Conservation (phyloP, 2,888 invertebrate species). For the Phyllotreta striolata region DNA sequence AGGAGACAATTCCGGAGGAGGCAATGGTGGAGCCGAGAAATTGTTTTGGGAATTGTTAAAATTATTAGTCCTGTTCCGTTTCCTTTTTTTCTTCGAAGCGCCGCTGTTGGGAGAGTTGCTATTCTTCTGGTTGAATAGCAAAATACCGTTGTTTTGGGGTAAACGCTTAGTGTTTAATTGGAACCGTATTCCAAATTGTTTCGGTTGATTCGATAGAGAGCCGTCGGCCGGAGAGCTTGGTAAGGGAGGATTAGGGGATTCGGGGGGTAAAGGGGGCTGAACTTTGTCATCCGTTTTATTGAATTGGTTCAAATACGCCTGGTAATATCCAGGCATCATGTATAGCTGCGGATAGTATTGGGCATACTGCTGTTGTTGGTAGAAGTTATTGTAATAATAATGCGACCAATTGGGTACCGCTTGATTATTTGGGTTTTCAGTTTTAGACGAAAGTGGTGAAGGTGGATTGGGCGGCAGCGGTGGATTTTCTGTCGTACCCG, state of each 20-base stretch:
- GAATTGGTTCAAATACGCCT: conserved; percentile 48
- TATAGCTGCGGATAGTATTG: conserved; percentile 64
- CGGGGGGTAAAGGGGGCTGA: conserved; percentile 67
- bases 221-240: conserved; percentile 45
- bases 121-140: conserved; percentile 52
- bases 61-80: conserved; percentile 71
- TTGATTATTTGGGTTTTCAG: conserved; percentile 18
- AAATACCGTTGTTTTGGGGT: conserved; percentile 55
- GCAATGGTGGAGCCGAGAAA: conserved; percentile 60
- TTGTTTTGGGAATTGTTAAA: conserved; percentile 48
- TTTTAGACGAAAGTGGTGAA: conserved; percentile 31
- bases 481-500: conserved; percentile 46
- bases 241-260: conserved; percentile 66
- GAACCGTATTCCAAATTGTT: conserved; percentile 65
- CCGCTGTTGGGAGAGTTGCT: conserved; percentile 61
- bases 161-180: conserved; percentile 62
- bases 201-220: conserved; percentile 56
- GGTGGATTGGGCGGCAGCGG: conserved; percentile 47
- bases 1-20: conserved; percentile 62
- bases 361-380: conserved; percentile 56
- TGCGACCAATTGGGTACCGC: conserved; percentile 36
- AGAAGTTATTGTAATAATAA: conserved; percentile 43
- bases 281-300: conserved; percentile 53
- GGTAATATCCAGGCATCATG: conserved; percentile 52
- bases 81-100: conserved; percentile 78